A percentile compares a stretch with the other conserved stretches of the same genome.
Evolutionary conservation across 2,888 invertebrate species (phyloP).

Genomic region (Lymantria monacha): DNA sequence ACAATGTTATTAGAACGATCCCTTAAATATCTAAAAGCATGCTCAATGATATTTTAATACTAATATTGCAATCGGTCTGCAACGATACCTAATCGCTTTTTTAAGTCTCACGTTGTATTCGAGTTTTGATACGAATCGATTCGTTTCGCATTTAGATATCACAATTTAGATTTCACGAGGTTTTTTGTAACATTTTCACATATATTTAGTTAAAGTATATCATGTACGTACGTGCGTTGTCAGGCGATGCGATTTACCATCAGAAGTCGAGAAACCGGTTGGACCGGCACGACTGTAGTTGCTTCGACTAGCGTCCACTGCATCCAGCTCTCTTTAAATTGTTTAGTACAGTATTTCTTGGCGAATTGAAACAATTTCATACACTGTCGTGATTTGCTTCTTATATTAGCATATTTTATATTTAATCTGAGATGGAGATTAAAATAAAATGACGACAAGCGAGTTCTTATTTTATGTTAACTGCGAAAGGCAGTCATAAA

Average conservation of each 20-base stretch:
- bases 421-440: constrained; percentile 3
- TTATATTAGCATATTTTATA: constrained; percentile 19
- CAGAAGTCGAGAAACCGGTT: constrained; percentile 75
- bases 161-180: constrained; percentile 26
- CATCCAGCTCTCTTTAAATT: constrained; percentile 52
- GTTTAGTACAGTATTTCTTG: constrained; percentile 62
- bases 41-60: not conserved
- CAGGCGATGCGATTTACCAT: constrained; percentile 76
- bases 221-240: constrained; percentile 62
- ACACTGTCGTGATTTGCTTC: constrained; percentile 16
- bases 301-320: constrained; percentile 59
- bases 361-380: constrained; percentile 55
- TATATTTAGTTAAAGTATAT: constrained; percentile 42
- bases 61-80: not conserved
- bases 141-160: constrained; percentile 21
- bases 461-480: not conserved
- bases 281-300: constrained; percentile 57
- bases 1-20: too few species aligned
- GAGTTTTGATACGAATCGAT: constrained; percentile 11
- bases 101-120: constrained; percentile 2
- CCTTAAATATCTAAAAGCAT: too few species aligned
- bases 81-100: constrained; percentile 9
- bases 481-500: not conserved
- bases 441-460: not conserved
- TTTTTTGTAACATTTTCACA: constrained; percentile 34